A percentile compares a stretch with the other conserved stretches of the same genome.
These are phyloP conservation scores for Epizoanthus fatuus DNA, from an alignment of 92 coral and sea anemone genomes.

Conservation along the genomic window DNA sequence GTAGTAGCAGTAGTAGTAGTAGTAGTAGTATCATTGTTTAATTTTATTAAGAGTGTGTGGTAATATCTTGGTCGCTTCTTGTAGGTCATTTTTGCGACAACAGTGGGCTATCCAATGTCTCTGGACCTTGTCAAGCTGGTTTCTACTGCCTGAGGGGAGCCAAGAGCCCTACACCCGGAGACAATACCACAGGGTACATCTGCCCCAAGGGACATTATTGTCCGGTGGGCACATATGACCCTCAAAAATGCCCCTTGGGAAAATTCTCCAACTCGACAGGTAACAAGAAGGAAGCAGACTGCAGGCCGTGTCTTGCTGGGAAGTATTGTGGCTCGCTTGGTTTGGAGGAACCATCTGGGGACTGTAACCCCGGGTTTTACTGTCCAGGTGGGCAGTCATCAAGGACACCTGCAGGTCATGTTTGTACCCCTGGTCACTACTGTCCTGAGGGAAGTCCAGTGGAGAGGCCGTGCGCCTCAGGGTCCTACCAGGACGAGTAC, in stretches of 20 bases:
- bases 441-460: constrained; percentile 89
- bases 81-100: constrained; percentile 89
- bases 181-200: constrained; percentile 89
- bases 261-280: constrained; percentile 86
- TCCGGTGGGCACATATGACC: constrained; percentile 87
- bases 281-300: constrained; percentile 80
- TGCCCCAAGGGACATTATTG: constrained; percentile 94
- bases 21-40: too few relatives aligned
- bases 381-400: constrained; percentile 94
- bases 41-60: too few relatives aligned
- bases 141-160: constrained; percentile 92
- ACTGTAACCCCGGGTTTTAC: constrained; percentile 90
- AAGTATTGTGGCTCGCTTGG: constrained; percentile 90
- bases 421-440: constrained; percentile 95
- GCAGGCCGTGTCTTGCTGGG: constrained; percentile 89
- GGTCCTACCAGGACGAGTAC: constrained; percentile 92
- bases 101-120: constrained; percentile 77
- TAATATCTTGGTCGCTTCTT: not conserved
- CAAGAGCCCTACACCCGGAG: constrained; percentile 83
- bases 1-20: too few relatives aligned
- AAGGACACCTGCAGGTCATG: constrained; percentile 77
- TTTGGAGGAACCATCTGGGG: constrained; percentile 81
- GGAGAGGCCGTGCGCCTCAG: constrained; percentile 83
- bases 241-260: constrained; percentile 91
- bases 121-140: constrained; percentile 95